phyloP scores from a whole-genome alignment of 2,888 invertebrate species.

The Orchesellides sinensis region DNA sequence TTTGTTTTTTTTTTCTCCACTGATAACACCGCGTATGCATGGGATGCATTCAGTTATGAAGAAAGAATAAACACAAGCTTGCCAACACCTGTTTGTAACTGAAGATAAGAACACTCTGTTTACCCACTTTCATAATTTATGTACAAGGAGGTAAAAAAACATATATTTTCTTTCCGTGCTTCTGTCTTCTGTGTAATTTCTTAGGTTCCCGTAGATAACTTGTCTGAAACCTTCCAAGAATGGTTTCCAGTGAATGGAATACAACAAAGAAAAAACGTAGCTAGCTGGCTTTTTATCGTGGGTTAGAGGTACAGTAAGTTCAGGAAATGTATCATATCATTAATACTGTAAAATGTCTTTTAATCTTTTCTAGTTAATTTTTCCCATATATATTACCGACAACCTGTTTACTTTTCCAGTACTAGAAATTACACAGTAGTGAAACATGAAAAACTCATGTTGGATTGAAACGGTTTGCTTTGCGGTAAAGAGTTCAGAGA shows the following conservation, averaged over 20 bases:
- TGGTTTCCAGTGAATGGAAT: not conserved
- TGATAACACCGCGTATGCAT: too few species aligned
- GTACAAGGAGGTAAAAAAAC: not conserved
- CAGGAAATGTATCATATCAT: not conserved
- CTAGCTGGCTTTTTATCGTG: not conserved
- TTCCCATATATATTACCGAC: conserved; percentile 1
- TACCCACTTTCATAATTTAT: conserved; percentile 4
- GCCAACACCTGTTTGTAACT: conserved; percentile 6
- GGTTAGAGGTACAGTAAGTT: not conserved
- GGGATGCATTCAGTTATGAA: not conserved
- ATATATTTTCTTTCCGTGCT: not conserved
- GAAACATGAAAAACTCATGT: too few species aligned
- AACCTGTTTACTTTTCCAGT: conserved; percentile 1
- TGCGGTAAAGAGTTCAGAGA: too few species aligned
- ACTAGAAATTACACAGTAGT: not conserved
- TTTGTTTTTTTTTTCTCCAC: not conserved
- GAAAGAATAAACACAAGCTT: not conserved
- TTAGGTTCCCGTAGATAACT: not conserved
- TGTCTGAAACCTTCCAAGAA: not conserved
- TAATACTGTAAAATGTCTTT: not conserved
- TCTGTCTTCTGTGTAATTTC: not conserved
- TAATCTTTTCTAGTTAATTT: conserved; percentile 8
- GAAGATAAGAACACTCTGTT: not conserved
- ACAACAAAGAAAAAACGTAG: not conserved
- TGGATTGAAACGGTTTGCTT: too few species aligned